Evolutionary conservation across 2,797 vertebrate genomes (phyloP), one percentile per base, ranked within the genome.

Genomic region (Phrynocephalus vlangalii): DNA sequence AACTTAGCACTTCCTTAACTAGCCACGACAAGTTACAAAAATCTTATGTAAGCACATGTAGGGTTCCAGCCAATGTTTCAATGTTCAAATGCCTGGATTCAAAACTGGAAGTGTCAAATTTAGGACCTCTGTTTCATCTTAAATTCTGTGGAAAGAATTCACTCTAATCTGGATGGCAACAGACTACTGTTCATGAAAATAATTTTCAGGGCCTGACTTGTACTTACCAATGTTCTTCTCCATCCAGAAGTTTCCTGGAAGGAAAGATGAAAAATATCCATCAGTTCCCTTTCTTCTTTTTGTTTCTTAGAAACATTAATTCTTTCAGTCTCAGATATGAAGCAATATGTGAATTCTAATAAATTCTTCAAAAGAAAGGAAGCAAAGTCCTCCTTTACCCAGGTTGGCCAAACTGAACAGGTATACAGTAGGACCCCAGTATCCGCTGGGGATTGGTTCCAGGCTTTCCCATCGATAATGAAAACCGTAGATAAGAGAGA

Each of bases 241-340:
- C 94, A 90, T 97, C 97, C 93, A 98, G 96, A 89, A 98, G 96
- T 90, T 96, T 96, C 83, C 88, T 93, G 91, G 20, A 76, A 48
- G 44, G 22, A 26, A 3, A 24, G 8, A 76, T 48, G 75, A 10
- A 10, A 72, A 38, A 38, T 11, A 26, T 73, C n/a, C 6, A 30
- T 73, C 22, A 76, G 22, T 48, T 76, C 38, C 22, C 44, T 76
- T 48, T 76, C 38, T 24, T 48, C 3, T 38, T 44, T 30, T 8
- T 22, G 30, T 6, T 28, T 48, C 22, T 48, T 24, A 76, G 48
- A 76, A 48, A 11, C 2, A 24, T 5, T 1, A 75, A 24, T 75
- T 26, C 18, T 26, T 48, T 26, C 38, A 11, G 11, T 18, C 38
- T 3, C 8, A 5, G 48, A 76, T 76, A 76, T 48, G 38, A 76